Evolutionary conservation across 2,113 vertebrate genomes (phyloP).

Genomic region (Hystrix cristata): DNA sequence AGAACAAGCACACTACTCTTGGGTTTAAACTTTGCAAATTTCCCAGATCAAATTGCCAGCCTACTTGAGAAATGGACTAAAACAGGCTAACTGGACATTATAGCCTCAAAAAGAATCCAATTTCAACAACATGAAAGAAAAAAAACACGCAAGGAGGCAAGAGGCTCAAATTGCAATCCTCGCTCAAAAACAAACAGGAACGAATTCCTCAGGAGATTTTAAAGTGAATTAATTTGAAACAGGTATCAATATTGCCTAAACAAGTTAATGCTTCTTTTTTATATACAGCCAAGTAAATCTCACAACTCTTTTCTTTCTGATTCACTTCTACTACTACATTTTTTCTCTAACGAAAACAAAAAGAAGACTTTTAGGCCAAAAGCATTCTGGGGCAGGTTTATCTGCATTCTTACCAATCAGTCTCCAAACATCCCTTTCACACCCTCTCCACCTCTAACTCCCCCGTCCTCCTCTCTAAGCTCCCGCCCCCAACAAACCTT

Average conservation of each 20-base stretch:
- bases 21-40: conserved; percentile 68
- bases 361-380: conserved; percentile 68
- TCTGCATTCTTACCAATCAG: conserved; percentile 82
- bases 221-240: conserved; percentile 81
- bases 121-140: conserved; percentile 81
- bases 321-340: conserved; percentile 42
- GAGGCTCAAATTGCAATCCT: conserved; percentile 78
- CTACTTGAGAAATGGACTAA: conserved; percentile 58
- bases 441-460: conserved; percentile 34
- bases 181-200: conserved; percentile 68
- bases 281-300: conserved; percentile 58
- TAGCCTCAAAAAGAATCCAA: conserved; percentile 71
- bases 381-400: conserved; percentile 80
- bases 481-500: conserved; percentile 35
- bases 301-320: conserved; percentile 66
- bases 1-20: conserved; percentile 54
- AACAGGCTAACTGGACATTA: conserved; percentile 69
- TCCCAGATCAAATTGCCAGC: conserved; percentile 57
- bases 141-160: conserved; percentile 52
- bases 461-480: not conserved
- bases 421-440: conserved; percentile 80
- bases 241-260: conserved; percentile 70
- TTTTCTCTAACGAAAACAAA: conserved; percentile 57
- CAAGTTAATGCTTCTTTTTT: conserved; percentile 48
- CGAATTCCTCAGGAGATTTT: conserved; percentile 79